Evolutionary conservation across 2,888 invertebrate genomes (phyloP), one percentile per base, ranked within the genome.

Genomic region (Andrena chrysosceles): DNA sequence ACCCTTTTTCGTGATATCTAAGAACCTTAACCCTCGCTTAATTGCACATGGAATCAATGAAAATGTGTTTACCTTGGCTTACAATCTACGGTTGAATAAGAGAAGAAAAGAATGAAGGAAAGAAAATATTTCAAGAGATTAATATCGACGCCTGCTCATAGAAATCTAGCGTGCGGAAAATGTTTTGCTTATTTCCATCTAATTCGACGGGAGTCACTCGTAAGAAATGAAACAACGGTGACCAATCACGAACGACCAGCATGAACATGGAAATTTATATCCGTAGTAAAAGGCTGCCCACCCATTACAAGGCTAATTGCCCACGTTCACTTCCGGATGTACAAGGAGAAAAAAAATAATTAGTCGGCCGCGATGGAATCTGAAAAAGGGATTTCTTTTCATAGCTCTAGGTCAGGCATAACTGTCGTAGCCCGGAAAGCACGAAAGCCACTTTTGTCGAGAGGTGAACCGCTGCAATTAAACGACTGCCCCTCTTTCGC

Each of bases 391-490:
- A 77, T 75, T 69, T 73, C 71, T 71, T 83, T 83, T 75, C 75
- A 71, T 67, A 42, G 74, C 66, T 35, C 49, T 60, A 52, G 75
- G 81, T 82, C 82, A 81, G 73, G 77, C 66, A 82, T 82, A 71
- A 76, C 73, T 66, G 80, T 80, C 76, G 82, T 78, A 74, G 64
- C 72, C 83, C 82, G 70, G 78, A 77, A 81, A 74, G 69, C 75
- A 85, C 70, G 77, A 85, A 77, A 85, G 85, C 87, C 83, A 83
- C 85, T 86, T 73, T 75, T 69, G 82, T 81, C 87, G 70, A 87
- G 86, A 86, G 75, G 81, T 52, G 84, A 77, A 83, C 87, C 88
- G 85, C 83, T 84, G 89, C 89, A 89, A 89, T 89, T 89, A 89
- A 89, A 76, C 82, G 81, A 83, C 82, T 86, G 77, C 66, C 81